Evolutionary conservation across 2,797 vertebrate genomes (phyloP).

Genomic region (Okamejei kenojei): DNA sequence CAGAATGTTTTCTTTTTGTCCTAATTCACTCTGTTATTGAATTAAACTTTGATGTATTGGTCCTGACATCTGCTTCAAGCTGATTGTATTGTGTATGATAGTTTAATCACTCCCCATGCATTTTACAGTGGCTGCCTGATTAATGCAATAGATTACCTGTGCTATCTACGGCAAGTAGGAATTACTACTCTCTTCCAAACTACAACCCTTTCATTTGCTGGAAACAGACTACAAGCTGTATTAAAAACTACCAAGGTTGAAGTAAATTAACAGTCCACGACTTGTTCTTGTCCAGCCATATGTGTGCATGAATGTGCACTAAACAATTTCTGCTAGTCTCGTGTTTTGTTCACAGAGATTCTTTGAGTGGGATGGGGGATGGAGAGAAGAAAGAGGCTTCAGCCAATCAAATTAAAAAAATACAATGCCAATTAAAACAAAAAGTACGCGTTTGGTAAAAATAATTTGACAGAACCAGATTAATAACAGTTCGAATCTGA

Average conservation of each 20-base stretch:
- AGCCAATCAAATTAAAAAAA: not conserved
- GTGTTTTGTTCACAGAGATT: not conserved
- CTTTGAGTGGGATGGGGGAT: conserved; percentile 5
- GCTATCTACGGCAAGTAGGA: conserved; percentile 50
- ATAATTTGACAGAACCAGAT: not conserved
- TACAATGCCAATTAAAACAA: not conserved
- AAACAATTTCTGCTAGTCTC: not conserved
- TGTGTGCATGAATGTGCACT: not conserved
- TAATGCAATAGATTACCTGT: conserved; percentile 62
- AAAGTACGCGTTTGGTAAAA: no score
- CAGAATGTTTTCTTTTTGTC: conserved; percentile 60
- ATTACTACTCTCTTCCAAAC: conserved; percentile 46
- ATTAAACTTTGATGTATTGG: conserved; percentile 70
- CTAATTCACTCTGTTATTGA: conserved; percentile 65
- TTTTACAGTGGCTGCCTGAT: conserved; percentile 61
- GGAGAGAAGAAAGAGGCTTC: not conserved
- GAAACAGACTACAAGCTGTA: conserved; percentile 1
- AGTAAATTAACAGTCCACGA: not conserved
- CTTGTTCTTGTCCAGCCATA: not conserved
- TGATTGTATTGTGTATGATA: conserved; percentile 65
- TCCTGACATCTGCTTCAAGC: conserved; percentile 63
- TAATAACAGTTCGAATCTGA: not conserved
- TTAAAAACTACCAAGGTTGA: conserved; percentile 26
- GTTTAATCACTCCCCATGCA: conserved; percentile 66
- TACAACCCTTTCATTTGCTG: conserved; percentile 41